phyloP scores from a whole-genome alignment of 2,888 invertebrate species.

The Drosophila greeni region DNA sequence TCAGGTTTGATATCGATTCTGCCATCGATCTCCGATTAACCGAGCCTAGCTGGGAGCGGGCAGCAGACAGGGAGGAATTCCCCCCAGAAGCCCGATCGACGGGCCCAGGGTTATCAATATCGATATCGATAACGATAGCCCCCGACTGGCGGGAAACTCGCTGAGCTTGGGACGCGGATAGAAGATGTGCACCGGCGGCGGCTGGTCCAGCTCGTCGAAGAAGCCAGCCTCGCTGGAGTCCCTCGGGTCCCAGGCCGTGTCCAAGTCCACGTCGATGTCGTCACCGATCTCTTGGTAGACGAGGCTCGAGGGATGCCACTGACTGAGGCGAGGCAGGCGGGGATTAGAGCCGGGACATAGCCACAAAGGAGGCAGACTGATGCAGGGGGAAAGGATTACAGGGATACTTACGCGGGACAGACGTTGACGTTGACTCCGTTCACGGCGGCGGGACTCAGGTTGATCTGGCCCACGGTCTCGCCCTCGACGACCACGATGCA shows the following conservation, averaged over 20 bases:
- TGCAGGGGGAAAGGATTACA: rapidly evolving
- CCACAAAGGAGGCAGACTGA: too few species aligned
- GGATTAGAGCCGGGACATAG: not conserved
- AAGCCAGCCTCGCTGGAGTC: conserved; percentile 71
- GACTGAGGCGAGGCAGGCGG: conserved; percentile 14
- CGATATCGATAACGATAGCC: conserved; percentile 25
- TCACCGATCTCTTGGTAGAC: conserved; percentile 81
- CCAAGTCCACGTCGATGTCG: conserved; percentile 25
- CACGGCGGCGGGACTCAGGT: conserved; percentile 86
- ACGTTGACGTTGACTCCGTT: conserved; percentile 89
- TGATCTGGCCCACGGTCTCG: conserved; percentile 84
- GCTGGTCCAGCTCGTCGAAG: conserved; percentile 84
- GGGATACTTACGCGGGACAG: conserved; percentile 86
- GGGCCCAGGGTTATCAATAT: conserved; percentile 15
- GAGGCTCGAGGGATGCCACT: conserved; percentile 83
- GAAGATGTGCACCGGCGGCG: conserved; percentile 85
- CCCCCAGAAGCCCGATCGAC: conserved; percentile 17
- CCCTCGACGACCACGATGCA: conserved; percentile 91
- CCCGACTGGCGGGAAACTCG: conserved; percentile 49
- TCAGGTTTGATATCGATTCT: conserved; percentile 7
- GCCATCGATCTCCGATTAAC: not conserved
- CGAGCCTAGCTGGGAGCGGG: conserved; percentile 56
- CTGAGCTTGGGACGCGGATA: conserved; percentile 82
- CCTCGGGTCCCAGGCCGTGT: conserved; percentile 75
- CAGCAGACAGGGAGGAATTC: conserved; percentile 37